Evolutionary conservation across 2,888 invertebrate species (phyloP), one percentile per base, ranked within the genome.

Genomic region (Nezara viridula): DNA sequence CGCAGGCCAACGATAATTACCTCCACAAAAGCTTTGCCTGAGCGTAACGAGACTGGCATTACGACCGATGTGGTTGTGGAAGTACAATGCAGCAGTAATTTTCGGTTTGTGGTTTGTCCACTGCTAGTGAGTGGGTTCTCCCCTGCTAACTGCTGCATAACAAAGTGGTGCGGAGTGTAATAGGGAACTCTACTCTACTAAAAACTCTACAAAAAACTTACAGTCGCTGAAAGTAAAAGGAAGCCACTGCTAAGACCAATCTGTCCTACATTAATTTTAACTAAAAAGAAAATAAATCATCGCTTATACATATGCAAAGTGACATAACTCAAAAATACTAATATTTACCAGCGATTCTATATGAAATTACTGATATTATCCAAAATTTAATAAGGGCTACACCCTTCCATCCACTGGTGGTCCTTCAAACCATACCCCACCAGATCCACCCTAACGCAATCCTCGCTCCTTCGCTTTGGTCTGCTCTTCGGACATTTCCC

Each of bases 71-170:
- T 73, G 37, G 66, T 73, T 24, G 66, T 73, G 66, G 37, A 73
- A 73, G 66, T 73, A 73, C 66, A 73, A 73, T 73, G 66, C 66
- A 73, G 66, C 66, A 32, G 66, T 73, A 73, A 73, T 73, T 73
- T 73, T 73, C 66, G 66, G 66, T 73, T 73, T 73, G 66, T 37
- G 66, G 66, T 73, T 73, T 73, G 37, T 73, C 66, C 66, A 73
- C 32, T 32, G 66, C n/a, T n/a, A n/a, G 66, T 73, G 19, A 12
- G 19, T 14, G 32, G 19, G n/a, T 37, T 73, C 32, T 37, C 66
- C 66, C 9, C 7, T 6, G 32, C 66, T 73, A 73, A 73, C 66
- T 73, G 66, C 66, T 73, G 66, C 37, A 32, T 37, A 73, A 19
- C 37, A 7, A 73, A 73, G 66, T 73, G 66, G 27, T 60, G 60